phyloP scores from a whole-genome alignment of 2,888 invertebrate genomes.

The Meta bourneti region DNA sequence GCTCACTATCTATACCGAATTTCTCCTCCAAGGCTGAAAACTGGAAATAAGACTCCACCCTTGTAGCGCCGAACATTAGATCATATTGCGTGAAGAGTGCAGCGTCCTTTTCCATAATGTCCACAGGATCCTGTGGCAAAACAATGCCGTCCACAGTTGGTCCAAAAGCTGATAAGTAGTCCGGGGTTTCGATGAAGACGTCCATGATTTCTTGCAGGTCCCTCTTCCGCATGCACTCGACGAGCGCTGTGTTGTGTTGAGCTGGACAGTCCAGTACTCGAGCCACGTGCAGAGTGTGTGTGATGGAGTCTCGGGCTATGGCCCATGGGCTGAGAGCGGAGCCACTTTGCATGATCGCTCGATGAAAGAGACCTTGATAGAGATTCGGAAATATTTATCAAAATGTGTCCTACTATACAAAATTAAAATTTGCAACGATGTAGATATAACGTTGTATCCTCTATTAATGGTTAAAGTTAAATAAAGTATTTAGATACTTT shows the following conservation, averaged over 20 bases:
- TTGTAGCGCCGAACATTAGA: slow-evolving; percentile 93
- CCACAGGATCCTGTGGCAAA: slow-evolving; percentile 85
- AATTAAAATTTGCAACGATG: too few species aligned
- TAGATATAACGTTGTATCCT: too few species aligned
- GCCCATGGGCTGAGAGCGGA: slow-evolving; percentile 93
- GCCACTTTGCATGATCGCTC: slow-evolving; percentile 91
- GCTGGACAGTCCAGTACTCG: slow-evolving; percentile 88
- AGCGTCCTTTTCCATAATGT: slow-evolving; percentile 77
- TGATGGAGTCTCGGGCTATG: slow-evolving; percentile 88
- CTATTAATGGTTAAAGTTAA: too few species aligned
- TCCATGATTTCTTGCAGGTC: slow-evolving; percentile 76
- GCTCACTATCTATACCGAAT: slow-evolving; percentile 89
- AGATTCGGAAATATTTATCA: not conserved
- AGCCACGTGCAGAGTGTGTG: slow-evolving; percentile 87
- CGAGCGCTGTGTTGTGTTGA: slow-evolving; percentile 84
- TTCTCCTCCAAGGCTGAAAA: slow-evolving; percentile 90
- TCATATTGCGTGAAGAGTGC: slow-evolving; percentile 84
- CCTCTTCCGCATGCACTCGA: slow-evolving; percentile 80
- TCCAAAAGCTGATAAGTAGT: slow-evolving; percentile 89
- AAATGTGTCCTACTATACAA: too few species aligned
- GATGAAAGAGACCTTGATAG: slow-evolving; percentile 77
- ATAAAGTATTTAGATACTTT: too few species aligned
- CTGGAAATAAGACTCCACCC: slow-evolving; percentile 94
- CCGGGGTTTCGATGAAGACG: slow-evolving; percentile 85
- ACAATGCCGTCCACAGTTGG: slow-evolving; percentile 97